Conservation (phyloP, 2,113 vertebrate species). For the Hippoglossus stenolepis region DNA sequence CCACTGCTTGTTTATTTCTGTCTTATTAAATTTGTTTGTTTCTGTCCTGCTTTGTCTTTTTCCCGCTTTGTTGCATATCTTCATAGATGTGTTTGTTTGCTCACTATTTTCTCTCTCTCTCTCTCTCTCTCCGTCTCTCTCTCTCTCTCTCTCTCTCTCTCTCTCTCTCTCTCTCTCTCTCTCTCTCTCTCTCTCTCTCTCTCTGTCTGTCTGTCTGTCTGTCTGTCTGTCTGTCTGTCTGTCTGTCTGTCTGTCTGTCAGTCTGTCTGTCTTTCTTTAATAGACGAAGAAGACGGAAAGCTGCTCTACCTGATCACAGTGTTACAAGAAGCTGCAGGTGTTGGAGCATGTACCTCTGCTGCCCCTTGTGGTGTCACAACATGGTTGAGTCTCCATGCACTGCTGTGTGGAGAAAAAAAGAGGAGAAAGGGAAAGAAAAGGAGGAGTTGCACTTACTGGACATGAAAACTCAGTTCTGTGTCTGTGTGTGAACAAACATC, state of each 20-base stretch:
- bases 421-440: not conserved
- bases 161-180: conserved; percentile 11
- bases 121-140: not conserved
- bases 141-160: not conserved
- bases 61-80: conserved; percentile 15
- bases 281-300: not conserved
- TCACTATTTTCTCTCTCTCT: not conserved
- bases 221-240: not conserved
- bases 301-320: conserved; percentile 20
- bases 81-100: conserved; percentile 10
- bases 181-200: no score
- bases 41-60: conserved; percentile 39
- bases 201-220: not conserved
- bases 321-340: not conserved
- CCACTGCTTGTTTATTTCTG: conserved; percentile 12
- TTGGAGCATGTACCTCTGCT: conserved; percentile 71
- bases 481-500: no score
- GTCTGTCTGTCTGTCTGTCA: not conserved
- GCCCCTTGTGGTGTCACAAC: conserved; percentile 71
- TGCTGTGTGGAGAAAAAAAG: not conserved
- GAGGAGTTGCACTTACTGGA: not conserved
- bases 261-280: not conserved
- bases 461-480: no score
- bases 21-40: conserved; percentile 13
- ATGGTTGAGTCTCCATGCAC: not conserved